These are phyloP conservation scores for Gobius niger DNA, from an alignment of 2,113 vertebrate species.

Conservation along the genomic window DNA sequence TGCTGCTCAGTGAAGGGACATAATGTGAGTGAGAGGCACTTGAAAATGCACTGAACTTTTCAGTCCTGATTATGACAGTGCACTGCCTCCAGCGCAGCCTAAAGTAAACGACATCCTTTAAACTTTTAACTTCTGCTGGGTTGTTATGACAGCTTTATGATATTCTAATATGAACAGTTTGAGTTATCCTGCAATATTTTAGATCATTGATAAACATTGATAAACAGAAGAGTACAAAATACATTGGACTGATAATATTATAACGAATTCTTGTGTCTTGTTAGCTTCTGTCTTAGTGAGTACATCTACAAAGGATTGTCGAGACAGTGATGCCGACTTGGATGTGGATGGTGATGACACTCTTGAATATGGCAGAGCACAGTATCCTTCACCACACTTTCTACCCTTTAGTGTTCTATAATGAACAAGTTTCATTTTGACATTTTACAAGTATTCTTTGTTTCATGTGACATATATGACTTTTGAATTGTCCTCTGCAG, in stretches of 20 bases:
- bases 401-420: not conserved
- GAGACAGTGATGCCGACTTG: constrained; percentile 95
- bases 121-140: not conserved
- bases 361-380: constrained; percentile 92
- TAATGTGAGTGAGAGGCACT: constrained; percentile 95
- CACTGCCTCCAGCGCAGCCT: constrained; percentile 79
- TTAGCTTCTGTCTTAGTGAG: constrained; percentile 89
- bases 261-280: constrained; percentile 19
- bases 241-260: not conserved
- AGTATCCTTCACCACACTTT: constrained; percentile 84
- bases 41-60: constrained; percentile 98
- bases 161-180: too few relatives aligned
- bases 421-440: not conserved
- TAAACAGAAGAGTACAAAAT: too few relatives aligned
- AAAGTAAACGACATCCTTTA: constrained; percentile 51
- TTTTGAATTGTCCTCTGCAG: not conserved
- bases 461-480: not conserved
- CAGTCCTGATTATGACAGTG: constrained; percentile 88
- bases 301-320: constrained; percentile 87
- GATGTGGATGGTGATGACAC: constrained; percentile 98
- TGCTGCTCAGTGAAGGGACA: constrained; percentile 77
- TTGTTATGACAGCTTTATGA: too few relatives aligned
- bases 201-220: too few relatives aligned
- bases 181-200: too few relatives aligned
- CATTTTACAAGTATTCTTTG: too few relatives aligned